These are phyloP conservation scores for Phataginus tetradactyla DNA, from an alignment of 2,797 vertebrate species.

Conservation along the genomic window DNA sequence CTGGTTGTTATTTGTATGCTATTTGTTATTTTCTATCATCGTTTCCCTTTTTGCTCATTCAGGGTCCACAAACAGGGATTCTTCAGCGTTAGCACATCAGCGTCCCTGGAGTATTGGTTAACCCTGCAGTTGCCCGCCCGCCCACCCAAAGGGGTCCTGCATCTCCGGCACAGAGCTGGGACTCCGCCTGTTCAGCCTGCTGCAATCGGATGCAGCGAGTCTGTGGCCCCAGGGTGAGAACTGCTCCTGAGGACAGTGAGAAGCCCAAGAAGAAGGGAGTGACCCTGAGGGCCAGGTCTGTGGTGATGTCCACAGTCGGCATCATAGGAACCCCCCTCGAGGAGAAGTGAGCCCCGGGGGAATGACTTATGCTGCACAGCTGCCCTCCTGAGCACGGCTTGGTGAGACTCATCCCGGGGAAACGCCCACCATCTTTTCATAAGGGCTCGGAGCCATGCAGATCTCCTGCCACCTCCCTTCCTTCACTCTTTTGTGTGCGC, in stretches of 20 bases:
- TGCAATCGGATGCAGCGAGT: neutral
- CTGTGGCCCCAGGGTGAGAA: neutral
- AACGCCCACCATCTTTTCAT: neutral
- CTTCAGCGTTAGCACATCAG: neutral
- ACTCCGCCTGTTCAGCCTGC: neutral
- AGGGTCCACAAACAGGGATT: neutral
- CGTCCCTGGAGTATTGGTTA: neutral
- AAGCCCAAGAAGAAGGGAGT: neutral
- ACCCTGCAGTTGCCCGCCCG: neutral
- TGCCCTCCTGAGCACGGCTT: neutral
- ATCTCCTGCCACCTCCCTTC: neutral
- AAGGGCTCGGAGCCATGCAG: neutral
- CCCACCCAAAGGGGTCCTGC: neutral
- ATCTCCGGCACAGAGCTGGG: neutral
- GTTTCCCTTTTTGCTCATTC: neutral
- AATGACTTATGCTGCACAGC: neutral
- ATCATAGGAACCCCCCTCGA: neutral
- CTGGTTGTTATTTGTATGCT: neutral
- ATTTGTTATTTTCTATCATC: neutral
- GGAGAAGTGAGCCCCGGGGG: neutral
- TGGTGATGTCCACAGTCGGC: neutral
- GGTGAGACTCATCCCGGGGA: neutral
- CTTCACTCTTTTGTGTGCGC: neutral
- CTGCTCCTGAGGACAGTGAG: neutral
- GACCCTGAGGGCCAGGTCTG: neutral